These are phyloP conservation scores for Trileptium ribeirensis DNA, from an alignment of 2,888 invertebrate species.

Conservation along the genomic window DNA sequence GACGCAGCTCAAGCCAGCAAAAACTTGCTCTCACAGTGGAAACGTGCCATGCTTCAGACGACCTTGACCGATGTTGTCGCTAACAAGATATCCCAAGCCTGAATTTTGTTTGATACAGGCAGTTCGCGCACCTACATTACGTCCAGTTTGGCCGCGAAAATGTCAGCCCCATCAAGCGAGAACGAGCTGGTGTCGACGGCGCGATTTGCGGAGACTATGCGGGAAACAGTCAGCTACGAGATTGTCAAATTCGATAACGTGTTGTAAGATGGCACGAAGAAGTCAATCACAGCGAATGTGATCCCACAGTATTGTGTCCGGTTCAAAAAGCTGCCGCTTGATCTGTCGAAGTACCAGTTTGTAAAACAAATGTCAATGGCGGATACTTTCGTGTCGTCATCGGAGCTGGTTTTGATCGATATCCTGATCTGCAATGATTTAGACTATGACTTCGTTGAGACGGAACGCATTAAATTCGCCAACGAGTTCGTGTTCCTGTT, in stretches of 20 bases:
- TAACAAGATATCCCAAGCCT: neutral
- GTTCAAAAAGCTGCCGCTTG: neutral
- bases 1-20: neutral
- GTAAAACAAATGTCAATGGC: neutral
- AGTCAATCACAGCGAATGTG: neutral
- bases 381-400: neutral
- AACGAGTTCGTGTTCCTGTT: neutral
- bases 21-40: neutral
- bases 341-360: neutral
- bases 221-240: neutral
- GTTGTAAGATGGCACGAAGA: neutral
- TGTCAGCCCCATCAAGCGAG: neutral
- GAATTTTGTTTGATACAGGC: neutral
- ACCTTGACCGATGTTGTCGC: neutral
- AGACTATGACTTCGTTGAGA: neutral
- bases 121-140: neutral
- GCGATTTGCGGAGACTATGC: neutral
- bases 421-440: conserved; percentile 3
- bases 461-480: neutral
- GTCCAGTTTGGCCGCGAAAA: neutral
- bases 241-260: neutral
- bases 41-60: neutral
- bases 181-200: neutral
- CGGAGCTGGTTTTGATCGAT: neutral
- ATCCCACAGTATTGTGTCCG: neutral